phyloP scores from a whole-genome alignment of 2,888 invertebrate species.

The Hydrotaea diabolus region DNA sequence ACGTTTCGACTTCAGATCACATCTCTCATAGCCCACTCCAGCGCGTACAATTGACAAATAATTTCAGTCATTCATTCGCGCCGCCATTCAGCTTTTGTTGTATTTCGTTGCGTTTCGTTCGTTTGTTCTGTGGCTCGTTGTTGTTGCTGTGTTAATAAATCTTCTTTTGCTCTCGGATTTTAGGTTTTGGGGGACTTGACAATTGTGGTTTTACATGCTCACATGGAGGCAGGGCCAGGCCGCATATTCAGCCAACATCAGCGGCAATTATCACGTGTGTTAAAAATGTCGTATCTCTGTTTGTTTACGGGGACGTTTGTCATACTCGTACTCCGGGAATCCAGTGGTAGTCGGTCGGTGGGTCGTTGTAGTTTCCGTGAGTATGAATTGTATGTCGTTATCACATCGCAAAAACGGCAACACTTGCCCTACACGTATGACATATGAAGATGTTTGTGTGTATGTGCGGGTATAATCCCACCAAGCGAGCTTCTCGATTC shows the following conservation, averaged over 20 bases:
- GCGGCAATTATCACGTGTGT: conserved; percentile 54
- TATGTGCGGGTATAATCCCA: background rate
- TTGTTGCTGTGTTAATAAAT: background rate
- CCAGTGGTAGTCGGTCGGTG: background rate
- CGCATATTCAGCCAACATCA: background rate
- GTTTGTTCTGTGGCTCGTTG: conserved; percentile 10
- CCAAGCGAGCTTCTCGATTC: background rate
- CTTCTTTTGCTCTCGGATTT: conserved; percentile 5
- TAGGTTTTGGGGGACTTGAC: conserved; percentile 10
- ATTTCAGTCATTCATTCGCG: conserved; percentile 8
- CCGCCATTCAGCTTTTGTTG: too few relatives aligned
- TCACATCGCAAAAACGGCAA: conserved; percentile 15
- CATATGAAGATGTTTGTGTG: background rate
- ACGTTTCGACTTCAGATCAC: background rate
- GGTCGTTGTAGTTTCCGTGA: background rate
- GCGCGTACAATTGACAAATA: conserved; percentile 24
- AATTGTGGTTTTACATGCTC: conserved; percentile 24
- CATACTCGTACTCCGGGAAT: conserved; percentile 21
- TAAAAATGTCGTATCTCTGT: conserved; percentile 38
- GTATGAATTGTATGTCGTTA: background rate
- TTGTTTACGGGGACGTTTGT: conserved; percentile 26
- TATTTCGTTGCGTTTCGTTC: background rate
- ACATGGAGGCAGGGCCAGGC: background rate
- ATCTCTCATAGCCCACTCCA: conserved; percentile 15
- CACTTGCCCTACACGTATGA: too few relatives aligned